phyloP scores from a whole-genome alignment of 2,888 invertebrate species.

The Caradrina kadenii region DNA sequence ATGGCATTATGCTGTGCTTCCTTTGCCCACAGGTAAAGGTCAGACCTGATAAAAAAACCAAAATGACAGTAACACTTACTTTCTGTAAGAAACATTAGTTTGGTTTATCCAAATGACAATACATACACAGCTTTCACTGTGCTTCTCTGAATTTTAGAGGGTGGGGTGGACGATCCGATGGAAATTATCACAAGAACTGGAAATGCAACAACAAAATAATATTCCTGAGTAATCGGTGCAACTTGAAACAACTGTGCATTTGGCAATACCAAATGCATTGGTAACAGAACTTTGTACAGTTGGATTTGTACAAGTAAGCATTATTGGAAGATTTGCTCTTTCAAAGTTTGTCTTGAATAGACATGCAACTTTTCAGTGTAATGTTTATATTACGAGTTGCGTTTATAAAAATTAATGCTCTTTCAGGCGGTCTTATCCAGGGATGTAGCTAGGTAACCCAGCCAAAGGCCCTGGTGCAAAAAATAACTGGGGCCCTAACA shows the following conservation, averaged over 20 bases:
- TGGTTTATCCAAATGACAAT: not conserved
- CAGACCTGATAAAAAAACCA: not conserved
- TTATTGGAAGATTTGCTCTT: not conserved
- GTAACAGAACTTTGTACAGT: constrained; percentile 37
- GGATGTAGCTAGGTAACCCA: too few relatives aligned
- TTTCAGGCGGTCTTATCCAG: not conserved
- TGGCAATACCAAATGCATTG: constrained; percentile 38
- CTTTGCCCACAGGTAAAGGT: not conserved
- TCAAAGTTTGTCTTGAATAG: not conserved
- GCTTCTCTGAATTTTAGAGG: constrained; percentile 46
- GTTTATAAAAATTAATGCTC: not conserved
- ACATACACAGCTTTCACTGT: constrained; percentile 7
- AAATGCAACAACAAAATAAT: not conserved
- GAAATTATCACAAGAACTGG: constrained; percentile 1
- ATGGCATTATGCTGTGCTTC: not conserved
- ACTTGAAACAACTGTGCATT: constrained; percentile 22
- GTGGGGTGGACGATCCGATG: constrained; percentile 26
- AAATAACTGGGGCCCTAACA: too few relatives aligned
- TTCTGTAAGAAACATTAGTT: not conserved
- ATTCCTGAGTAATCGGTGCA: not conserved
- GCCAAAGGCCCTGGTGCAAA: too few relatives aligned
- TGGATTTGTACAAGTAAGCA: constrained; percentile 30
- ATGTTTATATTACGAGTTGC: too few relatives aligned
- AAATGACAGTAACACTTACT: too few relatives aligned
- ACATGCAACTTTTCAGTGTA: too few relatives aligned